phyloP scores from a whole-genome alignment of 2,113 vertebrate genomes.

The Dunckerocampus dactyliophorus region DNA sequence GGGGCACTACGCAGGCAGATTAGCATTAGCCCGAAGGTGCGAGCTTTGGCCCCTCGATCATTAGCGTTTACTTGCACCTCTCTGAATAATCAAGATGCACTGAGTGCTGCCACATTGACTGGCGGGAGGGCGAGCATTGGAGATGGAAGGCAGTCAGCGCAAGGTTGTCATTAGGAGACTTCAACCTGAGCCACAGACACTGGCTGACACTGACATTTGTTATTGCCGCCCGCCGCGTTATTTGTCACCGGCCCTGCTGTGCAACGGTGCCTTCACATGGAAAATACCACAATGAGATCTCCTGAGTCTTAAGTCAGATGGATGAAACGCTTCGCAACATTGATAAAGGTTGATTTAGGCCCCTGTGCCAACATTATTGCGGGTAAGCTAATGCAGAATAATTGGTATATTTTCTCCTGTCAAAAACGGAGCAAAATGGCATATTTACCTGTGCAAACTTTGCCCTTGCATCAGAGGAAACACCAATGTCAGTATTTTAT shows the following conservation, averaged over 20 bases:
- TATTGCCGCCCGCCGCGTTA: constrained; percentile 57
- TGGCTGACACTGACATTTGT: constrained; percentile 64
- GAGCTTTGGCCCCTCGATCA: constrained; percentile 65
- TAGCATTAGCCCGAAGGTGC: constrained; percentile 86
- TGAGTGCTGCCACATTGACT: constrained; percentile 20
- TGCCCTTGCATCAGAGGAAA: constrained; percentile 20
- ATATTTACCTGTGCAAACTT: constrained; percentile 36
- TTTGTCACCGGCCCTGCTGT: constrained; percentile 68
- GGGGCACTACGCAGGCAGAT: constrained; percentile 88
- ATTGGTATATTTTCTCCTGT: constrained; percentile 65
- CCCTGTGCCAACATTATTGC: constrained; percentile 60
- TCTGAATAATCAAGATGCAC: constrained; percentile 70
- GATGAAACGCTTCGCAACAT: constrained; percentile 64
- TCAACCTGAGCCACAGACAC: constrained; percentile 43
- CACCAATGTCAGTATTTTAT: background rate
- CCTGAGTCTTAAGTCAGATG: constrained; percentile 72
- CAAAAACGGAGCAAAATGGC: constrained; percentile 40
- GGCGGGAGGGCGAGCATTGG: constrained; percentile 19
- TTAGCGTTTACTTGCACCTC: constrained; percentile 65
- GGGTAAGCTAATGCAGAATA: constrained; percentile 65
- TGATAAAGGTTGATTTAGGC: constrained; percentile 69
- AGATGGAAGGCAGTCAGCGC: constrained; percentile 32
- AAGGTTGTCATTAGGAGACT: constrained; percentile 51
- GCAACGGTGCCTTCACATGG: constrained; percentile 69
- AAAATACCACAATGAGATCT: constrained; percentile 69